phyloP scores from a whole-genome alignment of 2,113 vertebrate species.

The Cinclus cinclus region DNA sequence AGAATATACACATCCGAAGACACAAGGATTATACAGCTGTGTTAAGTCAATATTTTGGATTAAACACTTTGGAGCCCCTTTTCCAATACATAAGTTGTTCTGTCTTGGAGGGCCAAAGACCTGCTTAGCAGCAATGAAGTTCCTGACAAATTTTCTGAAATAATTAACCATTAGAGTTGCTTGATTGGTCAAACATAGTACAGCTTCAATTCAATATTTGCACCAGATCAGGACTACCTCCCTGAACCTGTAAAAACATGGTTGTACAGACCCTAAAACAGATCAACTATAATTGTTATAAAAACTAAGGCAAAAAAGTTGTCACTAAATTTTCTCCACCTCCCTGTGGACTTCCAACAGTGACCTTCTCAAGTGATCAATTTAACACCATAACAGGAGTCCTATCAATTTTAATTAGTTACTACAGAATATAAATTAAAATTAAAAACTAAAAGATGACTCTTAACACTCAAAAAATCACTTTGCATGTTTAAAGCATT shows the following conservation, averaged over 20 bases:
- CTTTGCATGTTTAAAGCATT: not conserved
- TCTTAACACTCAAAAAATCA: not conserved
- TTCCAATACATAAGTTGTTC: not conserved
- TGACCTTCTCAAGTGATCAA: not conserved
- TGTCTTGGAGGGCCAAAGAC: not conserved
- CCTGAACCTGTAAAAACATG: not conserved
- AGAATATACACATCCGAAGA: not conserved
- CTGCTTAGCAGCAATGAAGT: not conserved
- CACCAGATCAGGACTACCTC: not conserved
- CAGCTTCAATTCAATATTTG: not conserved
- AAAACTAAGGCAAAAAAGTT: not conserved
- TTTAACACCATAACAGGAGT: rapidly evolving
- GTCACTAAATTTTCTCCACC: not conserved
- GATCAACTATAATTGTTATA: not conserved
- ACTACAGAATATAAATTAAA: not conserved
- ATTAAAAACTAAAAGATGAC: not conserved
- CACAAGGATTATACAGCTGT: not conserved
- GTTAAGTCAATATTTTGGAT: not conserved
- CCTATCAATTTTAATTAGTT: not conserved
- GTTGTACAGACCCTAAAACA: not conserved
- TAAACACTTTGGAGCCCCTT: not conserved
- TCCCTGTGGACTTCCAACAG: not conserved
- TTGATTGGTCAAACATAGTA: not conserved
- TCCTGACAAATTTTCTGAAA: not conserved
- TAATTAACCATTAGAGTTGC: not conserved